Conservation (phyloP, 30 jellyfish, hydroid and myxozoan genomes). For the Sanderia malayensis region DNA sequence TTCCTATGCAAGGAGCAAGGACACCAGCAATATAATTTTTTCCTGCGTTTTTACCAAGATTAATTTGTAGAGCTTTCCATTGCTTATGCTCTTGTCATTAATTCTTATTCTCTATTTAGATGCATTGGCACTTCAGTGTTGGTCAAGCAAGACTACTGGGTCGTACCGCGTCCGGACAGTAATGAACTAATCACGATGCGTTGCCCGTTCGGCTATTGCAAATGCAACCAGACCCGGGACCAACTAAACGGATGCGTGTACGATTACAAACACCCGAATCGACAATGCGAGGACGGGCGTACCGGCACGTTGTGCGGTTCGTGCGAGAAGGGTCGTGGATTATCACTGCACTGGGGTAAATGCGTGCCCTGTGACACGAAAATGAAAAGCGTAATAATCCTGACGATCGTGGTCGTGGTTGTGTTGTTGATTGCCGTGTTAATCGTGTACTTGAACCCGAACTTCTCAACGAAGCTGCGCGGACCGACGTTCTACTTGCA, state of each 20-base stretch:
- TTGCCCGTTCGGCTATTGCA: slow-evolving; percentile 61
- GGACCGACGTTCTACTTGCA: slow-evolving; percentile 66
- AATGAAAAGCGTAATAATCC: neutral
- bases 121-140: slow-evolving; percentile 35
- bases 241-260: slow-evolving; percentile 14
- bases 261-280: slow-evolving; percentile 33
- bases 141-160: slow-evolving; percentile 43
- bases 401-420: slow-evolving; percentile 20
- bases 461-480: slow-evolving; percentile 56
- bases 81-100: too few species aligned
- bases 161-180: neutral
- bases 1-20: too few species aligned
- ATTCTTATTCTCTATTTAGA: too few species aligned
- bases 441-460: slow-evolving; percentile 52
- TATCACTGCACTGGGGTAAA: slow-evolving; percentile 26
- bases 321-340: slow-evolving; percentile 26
- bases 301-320: slow-evolving; percentile 59
- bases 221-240: slow-evolving; percentile 11
- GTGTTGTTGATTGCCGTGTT: slow-evolving; percentile 16
- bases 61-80: too few species aligned
- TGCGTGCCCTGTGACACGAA: slow-evolving; percentile 30
- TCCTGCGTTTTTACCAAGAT: too few species aligned
- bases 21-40: too few species aligned
- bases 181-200: neutral
- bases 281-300: slow-evolving; percentile 60